A percentile compares a stretch with the other conserved stretches of the same genome.
Conservation (phyloP, 2,113 vertebrate genomes). For the Indicator maculatus region DNA sequence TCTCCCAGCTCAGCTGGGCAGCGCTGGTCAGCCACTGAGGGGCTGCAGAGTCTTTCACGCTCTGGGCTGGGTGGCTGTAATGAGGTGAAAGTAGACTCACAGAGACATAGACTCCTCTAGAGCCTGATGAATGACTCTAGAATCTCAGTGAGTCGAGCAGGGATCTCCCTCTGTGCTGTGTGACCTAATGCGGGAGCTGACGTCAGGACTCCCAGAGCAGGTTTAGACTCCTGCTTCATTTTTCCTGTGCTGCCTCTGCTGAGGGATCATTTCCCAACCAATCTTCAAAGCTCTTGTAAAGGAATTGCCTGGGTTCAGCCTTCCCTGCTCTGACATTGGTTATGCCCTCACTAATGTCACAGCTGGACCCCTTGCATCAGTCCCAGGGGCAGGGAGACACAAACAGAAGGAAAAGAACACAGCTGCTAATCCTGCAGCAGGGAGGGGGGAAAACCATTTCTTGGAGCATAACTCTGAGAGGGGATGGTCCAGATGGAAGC, state of each 20-base stretch:
- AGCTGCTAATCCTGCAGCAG: not conserved
- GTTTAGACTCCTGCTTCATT: not conserved
- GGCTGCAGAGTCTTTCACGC: not conserved
- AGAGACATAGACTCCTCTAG: too few relatives aligned
- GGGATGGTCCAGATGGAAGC: not conserved
- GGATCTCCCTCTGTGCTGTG: conserved; percentile 41
- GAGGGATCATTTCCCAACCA: not conserved
- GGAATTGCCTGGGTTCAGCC: not conserved
- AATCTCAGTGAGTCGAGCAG: not conserved
- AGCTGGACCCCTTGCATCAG: not conserved
- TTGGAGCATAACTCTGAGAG: not conserved
- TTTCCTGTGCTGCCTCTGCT: not conserved
- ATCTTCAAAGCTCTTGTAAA: not conserved
- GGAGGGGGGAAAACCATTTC: not conserved
- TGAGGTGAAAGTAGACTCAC: not conserved
- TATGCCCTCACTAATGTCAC: not conserved
- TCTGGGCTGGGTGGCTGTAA: not conserved
- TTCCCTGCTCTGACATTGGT: not conserved
- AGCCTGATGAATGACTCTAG: not conserved
- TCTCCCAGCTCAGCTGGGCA: not conserved
- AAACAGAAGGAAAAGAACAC: not conserved
- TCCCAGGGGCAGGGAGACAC: not conserved
- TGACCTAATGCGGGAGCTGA: conserved; percentile 38
- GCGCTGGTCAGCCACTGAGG: not conserved
- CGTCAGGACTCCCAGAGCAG: conserved; percentile 11